Evolutionary conservation across 2,113 vertebrate species (phyloP), one percentile per base, ranked within the genome.

Genomic region (Entelurus aequoreus): DNA sequence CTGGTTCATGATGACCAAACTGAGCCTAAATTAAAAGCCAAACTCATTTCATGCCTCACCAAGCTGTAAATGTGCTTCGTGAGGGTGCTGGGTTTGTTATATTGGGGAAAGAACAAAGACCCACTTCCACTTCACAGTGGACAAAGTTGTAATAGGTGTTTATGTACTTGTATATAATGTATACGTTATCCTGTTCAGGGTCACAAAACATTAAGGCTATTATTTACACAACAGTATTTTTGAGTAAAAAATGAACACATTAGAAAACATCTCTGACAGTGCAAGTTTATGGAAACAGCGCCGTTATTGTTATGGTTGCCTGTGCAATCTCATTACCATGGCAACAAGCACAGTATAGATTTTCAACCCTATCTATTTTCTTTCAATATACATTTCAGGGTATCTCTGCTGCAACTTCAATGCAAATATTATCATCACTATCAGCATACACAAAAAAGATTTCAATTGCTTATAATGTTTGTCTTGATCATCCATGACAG

Each of bases 31-130:
- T 82, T 85, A 88, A 73, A 81, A 75, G 35, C 71, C 71, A 79
- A 70, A 69, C 77, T 80, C 64, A 83, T 86, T 86, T 84, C 74
- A 81, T 75, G 81, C 81, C 76, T 78, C 44, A 14, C 38, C 71
- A 75, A 83, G 70, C 80, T 78, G 61, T 72, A 80, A 73, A 85
- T 81, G 79, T 75, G 74, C 65, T 79, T 75, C 76, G 64, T 65
- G 72, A 56, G 61, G 74, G 74, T 5, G 42, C 19, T 63, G 62
- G 60, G 62, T 76, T 82, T 81, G 63, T 68, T 62, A 78, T 67
- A 72, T 85, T 75, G 74, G 48, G 37, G 64, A 65, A 69, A 74
- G 66, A 75, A 75, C 60, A 71, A 75, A 81, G 69, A 60, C 63
- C 55, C 51, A 12, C 15, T 73, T 74, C 59, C 21, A 10, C 54